phyloP scores from a whole-genome alignment of 1,140 invertebrate species.

The Aphis gossypii region DNA sequence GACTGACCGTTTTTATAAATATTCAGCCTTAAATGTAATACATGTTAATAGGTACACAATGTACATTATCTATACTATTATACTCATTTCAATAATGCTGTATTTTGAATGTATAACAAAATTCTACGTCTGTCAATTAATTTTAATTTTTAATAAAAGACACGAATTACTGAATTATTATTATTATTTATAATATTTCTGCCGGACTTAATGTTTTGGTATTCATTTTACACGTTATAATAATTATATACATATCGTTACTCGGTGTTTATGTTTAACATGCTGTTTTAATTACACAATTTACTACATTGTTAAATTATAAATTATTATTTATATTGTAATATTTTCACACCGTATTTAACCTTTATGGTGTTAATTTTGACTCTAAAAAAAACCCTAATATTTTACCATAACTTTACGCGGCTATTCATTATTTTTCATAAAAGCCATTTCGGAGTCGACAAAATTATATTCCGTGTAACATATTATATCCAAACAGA shows the following conservation, averaged over 20 bases:
- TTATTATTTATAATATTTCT: not conserved
- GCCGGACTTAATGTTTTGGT: not conserved
- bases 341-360: constrained; percentile 4
- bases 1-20: not conserved
- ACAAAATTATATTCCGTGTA: not conserved
- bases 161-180: not conserved
- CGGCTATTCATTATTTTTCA: not conserved
- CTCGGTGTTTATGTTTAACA: not conserved
- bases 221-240: not conserved
- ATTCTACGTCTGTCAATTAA: not conserved
- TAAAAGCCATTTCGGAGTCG: not conserved
- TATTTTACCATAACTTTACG: not conserved
- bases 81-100: not conserved
- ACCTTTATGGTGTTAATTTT: not conserved
- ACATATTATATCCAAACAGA: not conserved
- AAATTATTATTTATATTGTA: constrained; percentile 15
- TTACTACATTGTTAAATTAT: constrained; percentile 2
- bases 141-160: constrained; percentile 5
- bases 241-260: not conserved
- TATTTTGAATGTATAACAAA: not conserved
- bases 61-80: not conserved
- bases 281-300: not conserved
- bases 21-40: not conserved
- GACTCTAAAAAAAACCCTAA: not conserved
- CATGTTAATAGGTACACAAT: not conserved